Conservation (phyloP, 2,888 invertebrate genomes). For the Abscondita cerata region DNA sequence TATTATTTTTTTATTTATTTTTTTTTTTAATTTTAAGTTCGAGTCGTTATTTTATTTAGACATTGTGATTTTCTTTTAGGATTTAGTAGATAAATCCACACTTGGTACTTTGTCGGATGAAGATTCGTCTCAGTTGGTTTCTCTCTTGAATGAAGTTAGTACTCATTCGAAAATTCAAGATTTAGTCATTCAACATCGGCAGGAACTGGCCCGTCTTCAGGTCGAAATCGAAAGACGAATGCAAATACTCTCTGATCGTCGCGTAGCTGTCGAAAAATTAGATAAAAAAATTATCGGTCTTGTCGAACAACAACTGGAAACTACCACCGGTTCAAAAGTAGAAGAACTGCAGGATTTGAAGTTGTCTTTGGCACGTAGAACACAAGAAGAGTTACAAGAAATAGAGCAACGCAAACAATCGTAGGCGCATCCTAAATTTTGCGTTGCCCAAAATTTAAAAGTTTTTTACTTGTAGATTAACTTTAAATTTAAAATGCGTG, state of each 20-base stretch:
- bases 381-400: constrained; percentile 61
- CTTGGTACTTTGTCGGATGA: constrained; percentile 64
- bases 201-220: constrained; percentile 73
- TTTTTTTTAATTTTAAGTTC: constrained; percentile 11
- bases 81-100: constrained; percentile 63
- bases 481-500: constrained; percentile 69
- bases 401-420: constrained; percentile 63
- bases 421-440: constrained; percentile 48
- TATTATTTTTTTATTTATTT: constrained; percentile 34
- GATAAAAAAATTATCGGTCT: constrained; percentile 73
- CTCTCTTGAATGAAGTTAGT: constrained; percentile 70
- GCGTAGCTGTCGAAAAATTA: constrained; percentile 72
- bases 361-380: constrained; percentile 57
- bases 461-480: constrained; percentile 63
- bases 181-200: constrained; percentile 75
- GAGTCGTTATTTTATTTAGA: no score
- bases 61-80: constrained; percentile 52
- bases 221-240: constrained; percentile 71
- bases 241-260: constrained; percentile 67
- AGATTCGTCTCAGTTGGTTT: constrained; percentile 68
- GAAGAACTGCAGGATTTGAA: constrained; percentile 54
- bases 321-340: constrained; percentile 35
- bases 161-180: constrained; percentile 72
- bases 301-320: constrained; percentile 65
- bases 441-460: neutral